Evolutionary conservation across 2,888 invertebrate genomes (phyloP), one percentile per base, ranked within the genome.

Genomic region (Nowickia ferox): DNA sequence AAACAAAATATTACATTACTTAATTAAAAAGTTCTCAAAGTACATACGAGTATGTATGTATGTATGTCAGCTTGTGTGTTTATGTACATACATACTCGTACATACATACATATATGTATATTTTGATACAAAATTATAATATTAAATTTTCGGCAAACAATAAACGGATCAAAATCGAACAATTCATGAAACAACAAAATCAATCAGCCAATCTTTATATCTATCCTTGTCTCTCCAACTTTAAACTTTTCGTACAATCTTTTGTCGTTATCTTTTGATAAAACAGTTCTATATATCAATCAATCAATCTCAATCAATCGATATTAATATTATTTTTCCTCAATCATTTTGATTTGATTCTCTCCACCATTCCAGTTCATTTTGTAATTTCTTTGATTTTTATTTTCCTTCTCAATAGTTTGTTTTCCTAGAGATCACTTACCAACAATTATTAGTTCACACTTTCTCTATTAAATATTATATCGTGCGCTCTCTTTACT

Each of bases 171-270:
- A 74, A 79, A 79, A 83, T 83, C 83, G 79, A 86, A 83, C 86
- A 83, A 79, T 79, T 86, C 86, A 86, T 83, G 46, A 83, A 86
- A 86, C 83, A 77, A 84, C 72, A 84, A 83, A 86, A 53, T 72
- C 76, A 77, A 74, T 79, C 82, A 80, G 51, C 79, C 83, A 83
- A 68, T 84, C 72, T 66, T 38, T 81, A 66, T 72, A 30, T 75
- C 15, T 76, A 9, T 76, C 19, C 61, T 40, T 79, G 22, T 69
- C 15, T 74, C 40, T 79, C 46, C 72, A 5, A 63, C 15, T 66
- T 48, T 9, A 53, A 42, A n/a, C 22, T 38, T 51, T 9, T 61
- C 2, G 15, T 40, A n/a, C 59, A 59, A 59, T 59, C n/a, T 8
- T 61, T 17, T 17, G 17, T 30, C 30, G 19, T 38, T 53, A 46